A percentile compares a stretch with the other conserved stretches of the same genome.
Conservation (phyloP, 2,888 invertebrate species). For the Torymus tubicola region DNA sequence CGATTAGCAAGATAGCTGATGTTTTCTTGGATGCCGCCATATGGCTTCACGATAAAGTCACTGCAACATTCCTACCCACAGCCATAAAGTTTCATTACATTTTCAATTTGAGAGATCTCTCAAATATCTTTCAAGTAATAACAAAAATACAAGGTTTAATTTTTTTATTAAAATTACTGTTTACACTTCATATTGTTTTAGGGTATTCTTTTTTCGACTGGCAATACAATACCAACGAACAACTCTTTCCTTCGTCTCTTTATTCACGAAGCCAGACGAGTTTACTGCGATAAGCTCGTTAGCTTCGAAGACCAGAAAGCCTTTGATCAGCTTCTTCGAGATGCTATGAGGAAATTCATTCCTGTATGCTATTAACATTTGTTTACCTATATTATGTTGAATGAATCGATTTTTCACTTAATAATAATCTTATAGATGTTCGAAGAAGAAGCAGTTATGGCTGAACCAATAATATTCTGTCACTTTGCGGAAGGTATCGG, state of each 20-base stretch:
- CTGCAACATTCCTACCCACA: constrained; percentile 90
- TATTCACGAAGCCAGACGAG: constrained; percentile 93
- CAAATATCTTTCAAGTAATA: constrained; percentile 93
- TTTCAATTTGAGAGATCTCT: constrained; percentile 94
- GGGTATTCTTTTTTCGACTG: constrained; percentile 91
- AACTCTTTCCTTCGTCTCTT: constrained; percentile 88
- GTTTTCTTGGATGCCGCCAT: constrained; percentile 85
- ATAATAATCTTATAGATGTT: constrained; percentile 78
- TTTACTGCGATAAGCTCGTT: constrained; percentile 94
- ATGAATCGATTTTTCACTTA: not conserved
- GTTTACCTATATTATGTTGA: not conserved
- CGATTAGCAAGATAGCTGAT: constrained; percentile 80
- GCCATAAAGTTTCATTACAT: constrained; percentile 96
- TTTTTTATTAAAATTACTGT: no score
- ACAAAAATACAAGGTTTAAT: no score
- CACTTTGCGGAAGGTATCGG: constrained; percentile 95
- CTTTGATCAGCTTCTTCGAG: constrained; percentile 85
- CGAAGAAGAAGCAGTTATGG: constrained; percentile 85
- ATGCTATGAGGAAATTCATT: constrained; percentile 87
- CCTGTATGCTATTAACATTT: constrained; percentile 76
- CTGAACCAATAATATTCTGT: constrained; percentile 90
- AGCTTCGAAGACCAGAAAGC: constrained; percentile 80
- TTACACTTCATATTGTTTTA: constrained; percentile 69
- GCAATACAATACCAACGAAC: constrained; percentile 84
- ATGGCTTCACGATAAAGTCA: constrained; percentile 85